Conservation (phyloP, 2,888 invertebrate genomes). For the Sinohyriopsis cumingii region DNA sequence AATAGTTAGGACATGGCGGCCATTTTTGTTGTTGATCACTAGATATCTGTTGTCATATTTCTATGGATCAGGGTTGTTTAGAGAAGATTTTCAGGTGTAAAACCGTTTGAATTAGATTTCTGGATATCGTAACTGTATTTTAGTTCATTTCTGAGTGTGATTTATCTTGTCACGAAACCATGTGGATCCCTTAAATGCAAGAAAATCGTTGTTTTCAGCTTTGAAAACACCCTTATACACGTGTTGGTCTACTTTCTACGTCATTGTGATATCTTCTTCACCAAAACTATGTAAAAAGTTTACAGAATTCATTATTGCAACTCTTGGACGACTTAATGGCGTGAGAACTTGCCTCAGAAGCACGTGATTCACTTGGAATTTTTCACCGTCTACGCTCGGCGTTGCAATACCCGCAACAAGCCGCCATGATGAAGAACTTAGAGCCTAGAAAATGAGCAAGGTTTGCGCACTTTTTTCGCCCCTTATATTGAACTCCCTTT, state of each 20-base stretch:
- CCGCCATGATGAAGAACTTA: constrained; percentile 50
- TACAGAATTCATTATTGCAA: constrained; percentile 12
- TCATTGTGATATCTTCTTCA: neutral
- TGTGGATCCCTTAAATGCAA: too few species aligned
- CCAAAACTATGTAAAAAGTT: neutral
- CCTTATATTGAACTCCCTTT: neutral
- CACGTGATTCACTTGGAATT: constrained; percentile 60
- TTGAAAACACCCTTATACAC: too few species aligned
- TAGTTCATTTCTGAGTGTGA: too few species aligned
- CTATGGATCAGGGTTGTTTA: neutral
- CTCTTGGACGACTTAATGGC: constrained; percentile 30
- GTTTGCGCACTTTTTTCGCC: constrained; percentile 33
- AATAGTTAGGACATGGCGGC: constrained; percentile 46
- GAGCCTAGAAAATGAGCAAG: constrained; percentile 56
- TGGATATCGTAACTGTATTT: too few species aligned
- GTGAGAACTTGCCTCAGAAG: constrained; percentile 35
- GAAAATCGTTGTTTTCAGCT: too few species aligned
- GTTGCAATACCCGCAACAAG: constrained; percentile 28
- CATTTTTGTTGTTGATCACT: constrained; percentile 47
- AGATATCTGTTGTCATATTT: constrained; percentile 7
- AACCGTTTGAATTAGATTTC: too few species aligned
- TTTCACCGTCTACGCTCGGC: constrained; percentile 34
- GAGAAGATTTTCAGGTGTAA: too few species aligned
- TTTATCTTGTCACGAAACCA: too few species aligned
- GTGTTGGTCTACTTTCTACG: neutral